A percentile compares a stretch with the other conserved stretches of the same genome.
These are phyloP conservation scores for Megatriorchis doriae DNA, from an alignment of 2,113 vertebrate genomes.

Conservation along the genomic window DNA sequence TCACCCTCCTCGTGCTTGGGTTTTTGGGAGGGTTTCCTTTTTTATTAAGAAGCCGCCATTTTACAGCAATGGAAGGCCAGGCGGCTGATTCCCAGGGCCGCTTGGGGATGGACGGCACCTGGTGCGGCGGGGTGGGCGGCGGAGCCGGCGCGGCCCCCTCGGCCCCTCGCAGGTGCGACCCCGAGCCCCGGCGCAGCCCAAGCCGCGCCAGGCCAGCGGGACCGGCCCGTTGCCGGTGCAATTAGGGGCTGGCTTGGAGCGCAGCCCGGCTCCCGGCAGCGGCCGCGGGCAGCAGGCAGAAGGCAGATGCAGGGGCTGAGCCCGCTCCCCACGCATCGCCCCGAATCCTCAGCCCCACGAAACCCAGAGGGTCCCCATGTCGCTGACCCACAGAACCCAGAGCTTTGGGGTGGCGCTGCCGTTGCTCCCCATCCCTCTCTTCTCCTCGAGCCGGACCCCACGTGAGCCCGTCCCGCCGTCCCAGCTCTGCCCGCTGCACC, in stretches of 20 bases:
- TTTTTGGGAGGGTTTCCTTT: background rate
- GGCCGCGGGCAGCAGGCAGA: background rate
- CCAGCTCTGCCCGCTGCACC: slow-evolving; percentile 7
- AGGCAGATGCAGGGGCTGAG: background rate
- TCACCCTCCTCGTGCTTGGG: background rate
- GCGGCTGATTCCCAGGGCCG: background rate
- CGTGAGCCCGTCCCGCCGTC: background rate
- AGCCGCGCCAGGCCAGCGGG: rapidly evolving
- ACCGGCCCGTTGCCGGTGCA: background rate
- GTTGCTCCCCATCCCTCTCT: background rate
- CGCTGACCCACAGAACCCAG: background rate
- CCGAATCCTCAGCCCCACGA: background rate
- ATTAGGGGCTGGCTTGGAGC: background rate
- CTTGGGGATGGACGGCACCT: no score
- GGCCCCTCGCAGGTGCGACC: background rate
- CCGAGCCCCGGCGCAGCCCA: background rate
- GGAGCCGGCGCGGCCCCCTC: rapidly evolving
- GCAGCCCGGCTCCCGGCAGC: background rate
- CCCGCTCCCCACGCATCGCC: background rate
- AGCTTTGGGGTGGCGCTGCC: background rate
- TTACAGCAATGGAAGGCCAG: background rate
- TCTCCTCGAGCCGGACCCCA: background rate
- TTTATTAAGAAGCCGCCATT: background rate
- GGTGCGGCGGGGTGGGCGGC: background rate
- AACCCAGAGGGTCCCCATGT: rapidly evolving